Evolutionary conservation across 1,140 invertebrate species (phyloP).

Genomic region (Schlechtendalia chinensis): DNA sequence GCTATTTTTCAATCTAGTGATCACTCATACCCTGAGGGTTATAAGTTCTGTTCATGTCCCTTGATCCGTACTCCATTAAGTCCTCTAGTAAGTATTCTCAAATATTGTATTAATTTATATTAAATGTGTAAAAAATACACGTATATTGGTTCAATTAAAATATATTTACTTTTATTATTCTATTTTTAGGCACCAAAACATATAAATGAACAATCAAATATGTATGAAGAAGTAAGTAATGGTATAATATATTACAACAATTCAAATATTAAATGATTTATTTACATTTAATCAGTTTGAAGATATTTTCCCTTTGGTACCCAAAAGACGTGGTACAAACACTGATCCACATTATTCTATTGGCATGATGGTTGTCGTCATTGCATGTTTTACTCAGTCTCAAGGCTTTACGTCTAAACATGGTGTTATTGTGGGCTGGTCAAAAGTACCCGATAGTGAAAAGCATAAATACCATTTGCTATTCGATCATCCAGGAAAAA

Average conservation of each 20-base stretch:
- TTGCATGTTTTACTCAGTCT: background rate
- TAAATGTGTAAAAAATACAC: no score
- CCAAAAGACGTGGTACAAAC: background rate
- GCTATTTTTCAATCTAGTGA: constrained; percentile 7
- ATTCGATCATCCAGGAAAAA: background rate
- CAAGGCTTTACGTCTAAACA: background rate
- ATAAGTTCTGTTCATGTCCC: constrained; percentile 16
- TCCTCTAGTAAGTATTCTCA: no score
- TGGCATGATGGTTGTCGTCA: constrained; percentile 31
- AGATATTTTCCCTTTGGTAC: constrained; percentile 16
- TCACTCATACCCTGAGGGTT: constrained; percentile 1
- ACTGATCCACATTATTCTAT: constrained; percentile 33
- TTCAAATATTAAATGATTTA: background rate
- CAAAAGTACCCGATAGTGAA: background rate
- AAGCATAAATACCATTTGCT: background rate
- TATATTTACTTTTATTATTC: background rate
- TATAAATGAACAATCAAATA: background rate
- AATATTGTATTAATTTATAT: no score
- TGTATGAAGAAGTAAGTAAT: constrained; percentile 21
- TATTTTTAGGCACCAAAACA: constrained; percentile 15
- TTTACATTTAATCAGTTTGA: background rate
- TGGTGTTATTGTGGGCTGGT: constrained; percentile 32
- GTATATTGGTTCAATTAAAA: no score
- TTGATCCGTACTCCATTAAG: background rate
- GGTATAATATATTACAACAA: background rate